Conservation (phyloP, 1,140 invertebrate species). For the Brachionus calyciflorus region DNA sequence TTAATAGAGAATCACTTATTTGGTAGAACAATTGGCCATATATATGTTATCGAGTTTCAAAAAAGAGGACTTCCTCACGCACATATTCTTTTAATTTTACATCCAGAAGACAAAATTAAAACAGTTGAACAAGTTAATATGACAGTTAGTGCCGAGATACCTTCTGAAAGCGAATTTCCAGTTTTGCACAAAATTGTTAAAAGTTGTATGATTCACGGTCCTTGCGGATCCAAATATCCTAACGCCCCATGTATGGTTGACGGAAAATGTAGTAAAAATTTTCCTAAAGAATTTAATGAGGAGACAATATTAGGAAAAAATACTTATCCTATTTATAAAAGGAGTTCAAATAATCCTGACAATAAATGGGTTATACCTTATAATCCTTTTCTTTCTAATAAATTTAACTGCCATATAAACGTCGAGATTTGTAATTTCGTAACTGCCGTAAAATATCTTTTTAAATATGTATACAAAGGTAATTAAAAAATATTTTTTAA, state of each 20-base stretch:
- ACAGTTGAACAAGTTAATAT: constrained; percentile 42
- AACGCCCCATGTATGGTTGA: constrained; percentile 51
- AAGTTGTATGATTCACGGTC: constrained; percentile 50
- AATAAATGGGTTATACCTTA: constrained; percentile 47
- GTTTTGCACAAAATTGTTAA: constrained; percentile 47
- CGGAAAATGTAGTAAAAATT: constrained; percentile 50
- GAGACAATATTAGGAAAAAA: constrained; percentile 45
- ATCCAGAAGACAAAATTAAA: constrained; percentile 45
- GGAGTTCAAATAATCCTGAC: background rate
- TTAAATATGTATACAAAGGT: constrained; percentile 56
- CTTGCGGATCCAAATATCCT: constrained; percentile 49
- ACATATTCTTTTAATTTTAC: constrained; percentile 62
- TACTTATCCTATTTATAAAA: constrained; percentile 47
- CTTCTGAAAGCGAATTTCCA: constrained; percentile 19
- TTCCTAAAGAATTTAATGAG: constrained; percentile 47
- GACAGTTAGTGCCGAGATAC: constrained; percentile 48
- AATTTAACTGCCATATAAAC: constrained; percentile 49
- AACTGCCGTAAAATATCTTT: constrained; percentile 53
- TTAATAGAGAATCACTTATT: constrained; percentile 54
- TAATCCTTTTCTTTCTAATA: constrained; percentile 43
- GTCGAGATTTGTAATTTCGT: constrained; percentile 48
- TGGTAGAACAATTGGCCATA: constrained; percentile 53
- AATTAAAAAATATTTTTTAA: constrained; percentile 47
- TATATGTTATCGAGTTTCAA: constrained; percentile 63
- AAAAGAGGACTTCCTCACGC: constrained; percentile 63